Percentiles rank a stretch among this genome's conserved stretches.
phyloP scores from a whole-genome alignment of 2,888 invertebrate genomes.

The Drosophila nr. perissopoda region DNA sequence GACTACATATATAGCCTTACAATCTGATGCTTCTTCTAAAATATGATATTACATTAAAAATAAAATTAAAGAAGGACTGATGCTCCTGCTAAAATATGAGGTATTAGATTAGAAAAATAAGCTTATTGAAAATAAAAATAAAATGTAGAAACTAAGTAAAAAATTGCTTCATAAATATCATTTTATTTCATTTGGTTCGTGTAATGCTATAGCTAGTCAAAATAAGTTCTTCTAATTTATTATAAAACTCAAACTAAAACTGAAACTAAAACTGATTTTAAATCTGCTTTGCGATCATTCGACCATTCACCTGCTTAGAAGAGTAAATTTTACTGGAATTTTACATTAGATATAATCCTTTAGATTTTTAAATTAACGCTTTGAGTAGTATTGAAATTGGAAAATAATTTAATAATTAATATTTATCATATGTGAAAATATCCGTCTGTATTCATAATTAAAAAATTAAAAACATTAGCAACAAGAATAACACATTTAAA shows the following conservation, averaged over 20 bases:
- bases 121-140: not conserved
- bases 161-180: not conserved
- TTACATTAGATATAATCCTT: not conserved
- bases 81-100: not conserved
- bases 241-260: not conserved
- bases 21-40: not conserved
- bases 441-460: not conserved
- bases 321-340: not conserved
- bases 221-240: not conserved
- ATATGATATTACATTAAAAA: not conserved
- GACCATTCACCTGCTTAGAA: not conserved
- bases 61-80: not conserved
- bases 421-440: not conserved
- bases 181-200: not conserved
- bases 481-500: not conserved
- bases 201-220: not conserved
- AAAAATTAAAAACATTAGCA: not conserved
- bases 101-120: too few species aligned
- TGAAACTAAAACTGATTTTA: not conserved
- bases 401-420: not conserved
- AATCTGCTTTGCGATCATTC: not conserved
- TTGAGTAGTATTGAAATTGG: not conserved
- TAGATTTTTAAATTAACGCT: not conserved
- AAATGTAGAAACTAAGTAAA: not conserved
- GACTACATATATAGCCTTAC: not conserved